Evolutionary conservation across 2,113 vertebrate genomes (phyloP).

Genomic region (Toxotes jaculatrix): DNA sequence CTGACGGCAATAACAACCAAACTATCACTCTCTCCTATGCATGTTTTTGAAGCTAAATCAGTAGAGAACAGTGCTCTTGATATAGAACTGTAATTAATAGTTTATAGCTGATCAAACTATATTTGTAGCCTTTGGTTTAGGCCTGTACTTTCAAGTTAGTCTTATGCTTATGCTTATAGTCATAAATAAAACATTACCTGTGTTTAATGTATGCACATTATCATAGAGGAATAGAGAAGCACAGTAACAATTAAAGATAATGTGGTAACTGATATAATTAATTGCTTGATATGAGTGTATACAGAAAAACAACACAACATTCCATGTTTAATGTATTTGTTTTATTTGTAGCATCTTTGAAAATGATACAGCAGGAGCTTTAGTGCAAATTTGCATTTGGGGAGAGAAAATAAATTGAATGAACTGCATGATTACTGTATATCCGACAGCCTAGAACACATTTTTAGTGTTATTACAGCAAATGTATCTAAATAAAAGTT

Average conservation of each 20-base stretch:
- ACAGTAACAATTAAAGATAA: neutral
- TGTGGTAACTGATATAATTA: neutral
- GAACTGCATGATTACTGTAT: neutral
- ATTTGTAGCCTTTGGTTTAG: neutral
- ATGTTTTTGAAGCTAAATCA: conserved; percentile 24
- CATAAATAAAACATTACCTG: neutral
- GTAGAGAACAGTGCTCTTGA: neutral
- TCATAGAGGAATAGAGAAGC: neutral
- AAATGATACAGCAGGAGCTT: neutral
- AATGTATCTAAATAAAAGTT: neutral
- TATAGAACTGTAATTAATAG: conserved; percentile 9
- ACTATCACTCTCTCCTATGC: neutral
- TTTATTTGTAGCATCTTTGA: neutral
- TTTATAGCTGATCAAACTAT: neutral
- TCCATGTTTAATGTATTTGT: neutral
- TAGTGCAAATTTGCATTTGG: neutral
- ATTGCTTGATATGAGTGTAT: neutral
- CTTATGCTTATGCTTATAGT: neutral
- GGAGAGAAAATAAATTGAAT: neutral
- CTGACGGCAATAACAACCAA: neutral
- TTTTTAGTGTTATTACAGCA: neutral
- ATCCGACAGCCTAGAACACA: neutral
- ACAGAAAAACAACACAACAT: neutral
- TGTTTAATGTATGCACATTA: neutral
- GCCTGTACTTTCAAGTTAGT: neutral